Evolutionary conservation across 53 echinoderm and acorn worm species (phyloP), one percentile per base, ranked within the genome.

Genomic region (Astropecten irregularis): DNA sequence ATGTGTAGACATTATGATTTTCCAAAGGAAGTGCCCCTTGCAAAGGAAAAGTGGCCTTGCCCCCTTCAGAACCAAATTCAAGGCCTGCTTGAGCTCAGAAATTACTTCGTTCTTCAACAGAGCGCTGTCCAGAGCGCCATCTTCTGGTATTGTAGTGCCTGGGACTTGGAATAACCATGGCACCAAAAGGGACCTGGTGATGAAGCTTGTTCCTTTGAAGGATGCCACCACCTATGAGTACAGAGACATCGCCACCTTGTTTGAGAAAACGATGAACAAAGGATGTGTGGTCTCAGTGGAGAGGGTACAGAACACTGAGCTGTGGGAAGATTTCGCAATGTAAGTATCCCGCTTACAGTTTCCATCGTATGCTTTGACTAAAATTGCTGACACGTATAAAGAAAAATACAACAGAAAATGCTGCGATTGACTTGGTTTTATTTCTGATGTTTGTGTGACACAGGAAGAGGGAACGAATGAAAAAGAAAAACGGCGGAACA

Each of bases 301-400:
- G 18, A 37, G 89, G 26, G 68, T 88, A 29, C 89, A 88, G 63
- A 88, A 88, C 72, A 11, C 31, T 25, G 82, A 82, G 29, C 30
- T 83, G 40, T 88, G 89, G 89, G 83, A 83, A 26, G 82, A 82
- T 49, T 83, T 83, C 47, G 2, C 52, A 23, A 88, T 30, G 89
- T 88, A 82, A 32, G 67, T 61, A 2, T 39, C 22, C 23, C 25
- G n/a, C 9, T 19, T 18, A n/a, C n/a, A n/a, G n/a, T n/a, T n/a
- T n/a, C n/a, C n/a, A n/a, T n/a, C n/a, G n/a, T n/a, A n/a, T n/a
- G n/a, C n/a, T n/a, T n/a, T n/a, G n/a, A n/a, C n/a, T n/a, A n/a
- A n/a, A n/a, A n/a, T n/a, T n/a, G n/a, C n/a, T n/a, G n/a, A n/a
- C n/a, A n/a, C n/a, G n/a, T n/a, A n/a, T n/a, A n/a, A n/a, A n/a